Evolutionary conservation across 2,113 vertebrate species (phyloP).

Genomic region (Antigone vipio): DNA sequence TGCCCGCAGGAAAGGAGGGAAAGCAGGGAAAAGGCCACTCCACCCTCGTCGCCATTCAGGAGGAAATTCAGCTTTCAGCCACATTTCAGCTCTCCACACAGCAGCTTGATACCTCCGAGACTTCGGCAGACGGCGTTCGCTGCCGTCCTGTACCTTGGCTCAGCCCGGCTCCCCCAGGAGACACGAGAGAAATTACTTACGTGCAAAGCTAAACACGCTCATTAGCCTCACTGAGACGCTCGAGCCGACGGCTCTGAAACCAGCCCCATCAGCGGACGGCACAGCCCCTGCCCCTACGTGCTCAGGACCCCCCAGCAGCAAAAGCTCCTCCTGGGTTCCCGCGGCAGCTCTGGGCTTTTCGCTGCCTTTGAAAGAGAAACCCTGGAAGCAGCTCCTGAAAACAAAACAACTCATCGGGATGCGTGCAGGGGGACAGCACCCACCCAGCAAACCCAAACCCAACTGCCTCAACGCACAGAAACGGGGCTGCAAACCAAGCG

Average conservation of each 20-base stretch:
- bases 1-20: background rate
- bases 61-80: background rate
- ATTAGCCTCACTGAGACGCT: background rate
- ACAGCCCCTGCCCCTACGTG: background rate
- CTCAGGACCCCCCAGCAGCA: background rate
- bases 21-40: background rate
- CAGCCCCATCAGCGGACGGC: rapidly evolving
- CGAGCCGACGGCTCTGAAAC: background rate
- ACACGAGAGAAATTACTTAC: background rate
- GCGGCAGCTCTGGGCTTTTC: background rate
- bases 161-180: background rate
- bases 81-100: background rate
- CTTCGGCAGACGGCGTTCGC: background rate
- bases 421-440: background rate
- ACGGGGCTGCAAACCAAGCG: background rate
- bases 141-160: background rate
- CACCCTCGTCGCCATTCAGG: background rate
- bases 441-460: background rate
- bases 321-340: background rate
- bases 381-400: background rate
- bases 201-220: background rate
- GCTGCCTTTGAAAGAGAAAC: background rate
- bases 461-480: background rate
- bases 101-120: background rate
- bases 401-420: background rate